Percentiles rank a stretch among this genome's conserved stretches.
Evolutionary conservation across 2,113 vertebrate species (phyloP).

Genomic region (Cyrtonyx montezumae): DNA sequence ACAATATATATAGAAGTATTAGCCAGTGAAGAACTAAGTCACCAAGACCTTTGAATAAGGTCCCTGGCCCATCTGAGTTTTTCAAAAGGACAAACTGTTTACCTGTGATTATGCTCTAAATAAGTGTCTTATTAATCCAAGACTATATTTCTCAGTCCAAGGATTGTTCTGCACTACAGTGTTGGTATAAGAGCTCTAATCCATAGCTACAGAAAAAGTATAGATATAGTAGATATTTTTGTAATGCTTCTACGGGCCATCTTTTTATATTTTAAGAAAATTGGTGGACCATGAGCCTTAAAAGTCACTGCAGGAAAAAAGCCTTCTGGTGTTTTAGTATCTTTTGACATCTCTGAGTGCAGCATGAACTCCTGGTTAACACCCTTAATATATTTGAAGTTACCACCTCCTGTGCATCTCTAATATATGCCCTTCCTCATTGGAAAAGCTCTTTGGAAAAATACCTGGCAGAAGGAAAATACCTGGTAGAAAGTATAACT

Average conservation of each 20-base stretch:
- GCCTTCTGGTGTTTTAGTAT: not conserved
- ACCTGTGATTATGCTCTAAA: not conserved
- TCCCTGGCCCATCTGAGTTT: not conserved
- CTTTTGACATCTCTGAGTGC: too few species aligned
- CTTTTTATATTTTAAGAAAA: not conserved
- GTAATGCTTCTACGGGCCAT: not conserved
- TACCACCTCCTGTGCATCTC: not conserved
- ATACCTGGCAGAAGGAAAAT: not conserved
- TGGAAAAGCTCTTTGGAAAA: not conserved
- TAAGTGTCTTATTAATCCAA: not conserved
- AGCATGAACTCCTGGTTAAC: not conserved
- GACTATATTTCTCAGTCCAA: not conserved
- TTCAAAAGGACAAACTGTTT: not conserved
- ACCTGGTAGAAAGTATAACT: not conserved
- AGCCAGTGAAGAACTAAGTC: not conserved
- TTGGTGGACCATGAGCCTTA: accelerated
- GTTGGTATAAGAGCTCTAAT: not conserved
- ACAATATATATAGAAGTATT: not conserved
- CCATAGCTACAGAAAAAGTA: not conserved
- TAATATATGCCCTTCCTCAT: not conserved
- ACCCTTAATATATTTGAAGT: not conserved
- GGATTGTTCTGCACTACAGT: not conserved
- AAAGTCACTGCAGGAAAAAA: not conserved
- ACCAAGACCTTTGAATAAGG: not conserved
- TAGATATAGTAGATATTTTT: not conserved